Evolutionary conservation across 1,140 invertebrate species (phyloP), one percentile per base, ranked within the genome.

Genomic region (Hyles vespertilio): DNA sequence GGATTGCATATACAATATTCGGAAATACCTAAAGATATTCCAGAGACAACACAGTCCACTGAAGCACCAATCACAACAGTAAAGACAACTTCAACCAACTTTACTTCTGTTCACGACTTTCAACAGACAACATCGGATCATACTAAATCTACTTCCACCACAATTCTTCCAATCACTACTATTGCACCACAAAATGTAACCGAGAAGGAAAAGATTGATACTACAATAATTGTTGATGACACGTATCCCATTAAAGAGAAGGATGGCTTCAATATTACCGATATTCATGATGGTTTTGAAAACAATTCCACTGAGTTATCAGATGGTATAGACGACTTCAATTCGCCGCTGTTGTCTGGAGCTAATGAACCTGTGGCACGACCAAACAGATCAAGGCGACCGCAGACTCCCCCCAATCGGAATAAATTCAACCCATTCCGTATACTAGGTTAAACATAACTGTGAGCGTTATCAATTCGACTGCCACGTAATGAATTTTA

Each of bases 371-470:
- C 84, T 2, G 55, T 86, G 44, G 83, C 79, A 50, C 72, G 79
- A 61, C 86, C 86, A n/a, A 78, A 61, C 34, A 68, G 86, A 33
- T 79, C 78, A 7, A 73, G 86, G 43, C 76, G 84, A 61, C 81
- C 80, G 36, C 78, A 79, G 60, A 57, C 63, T 57, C 63, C 61
- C 55, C 69, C 59, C 36, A 81, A 74, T 60, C 70, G 73, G 63
- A 84, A 79, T 65, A 87, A 85, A 70, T 89, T 89, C 53, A 89
- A 86, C 65, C 86, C 84, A 55, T 85, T 89, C 64, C 84, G 86
- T 50, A 89, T 89, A 59, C 76, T 89, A 81, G 86, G 86, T 74
- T 89, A 87, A 66, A 54, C 32, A 58, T 54, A 44, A 54, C 52
- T 51, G 3, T 48, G 32, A 34, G 44, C 46, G 33, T 12, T 58